Conservation (phyloP, 1,140 invertebrate species). For the Protaetia brevitarsis region DNA sequence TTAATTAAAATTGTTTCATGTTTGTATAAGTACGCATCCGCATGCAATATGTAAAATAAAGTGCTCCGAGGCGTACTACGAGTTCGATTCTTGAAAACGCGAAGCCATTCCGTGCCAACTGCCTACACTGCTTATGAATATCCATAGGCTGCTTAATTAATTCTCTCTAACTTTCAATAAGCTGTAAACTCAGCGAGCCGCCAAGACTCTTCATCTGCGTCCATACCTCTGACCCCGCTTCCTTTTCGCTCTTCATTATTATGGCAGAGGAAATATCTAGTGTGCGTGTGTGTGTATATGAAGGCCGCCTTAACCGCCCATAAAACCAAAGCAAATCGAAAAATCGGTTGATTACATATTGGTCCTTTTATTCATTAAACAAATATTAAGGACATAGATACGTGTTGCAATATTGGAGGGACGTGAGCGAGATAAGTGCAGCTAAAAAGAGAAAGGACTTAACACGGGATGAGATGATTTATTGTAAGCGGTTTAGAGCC, state of each 20-base stretch:
- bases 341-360: background rate
- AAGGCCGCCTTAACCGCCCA: background rate
- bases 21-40: background rate
- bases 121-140: conserved; percentile 4
- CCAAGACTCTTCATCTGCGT: background rate
- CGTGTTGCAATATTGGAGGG: background rate
- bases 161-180: background rate
- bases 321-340: background rate
- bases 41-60: conserved; percentile 17
- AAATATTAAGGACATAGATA: background rate
- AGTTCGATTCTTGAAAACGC: background rate
- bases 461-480: background rate
- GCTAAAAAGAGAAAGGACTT: background rate
- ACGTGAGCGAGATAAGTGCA: background rate
- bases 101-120: background rate
- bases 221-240: background rate
- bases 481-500: background rate
- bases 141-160: background rate
- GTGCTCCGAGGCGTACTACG: background rate
- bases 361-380: background rate
- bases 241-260: background rate
- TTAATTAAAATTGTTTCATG: conserved; percentile 13
- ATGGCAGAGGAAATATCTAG: background rate
- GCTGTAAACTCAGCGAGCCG: background rate
- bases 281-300: background rate